Evolutionary conservation across 2,113 vertebrate species (phyloP), one percentile per base, ranked within the genome.

Genomic region (Elaphurus davidianus): DNA sequence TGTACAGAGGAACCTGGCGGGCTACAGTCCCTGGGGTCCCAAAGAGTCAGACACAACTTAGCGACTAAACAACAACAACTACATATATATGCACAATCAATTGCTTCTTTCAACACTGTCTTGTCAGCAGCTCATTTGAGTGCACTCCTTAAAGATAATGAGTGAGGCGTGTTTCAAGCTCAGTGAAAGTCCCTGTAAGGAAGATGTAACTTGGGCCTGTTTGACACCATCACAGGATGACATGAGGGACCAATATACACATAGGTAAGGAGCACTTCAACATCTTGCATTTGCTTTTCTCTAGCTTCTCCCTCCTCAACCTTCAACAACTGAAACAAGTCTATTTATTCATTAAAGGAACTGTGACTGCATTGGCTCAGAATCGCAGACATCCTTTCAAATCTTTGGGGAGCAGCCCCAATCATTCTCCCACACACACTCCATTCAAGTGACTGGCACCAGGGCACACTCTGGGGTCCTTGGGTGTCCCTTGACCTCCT

Each of bases 311-410:
- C 12, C 0, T 88, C 14, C 10, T 15, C 10, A 76, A 50, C 11
- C 45, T 71, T 19, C 16, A 47, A 30, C 55, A 84, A 60, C 27
- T 28, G n/a, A 60, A 97, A 78, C 9, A 87, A 67, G 2, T 6
- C 9, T 90, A 23, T 50, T 76, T 43, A 25, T 84, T 97, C 40
- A 36, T 81, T 94, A 91, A 90, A 90, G 74, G 59, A 17, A 57
- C 0, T 55, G 7, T 81, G 62, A 55, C 45, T 45, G 3, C 43
- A 8, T 19, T 82, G 30, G 11, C 28, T 7, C 28, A 16, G 43
- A 96, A 87, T 91, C 87, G 36, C 17, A 91, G 36, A 74, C 15
- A 21, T 79, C 55, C 23, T 76, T 67, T 86, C 17, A 95, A 87
- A 76, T 55, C 17, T 88, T 95, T 9, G 33, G 3, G 21, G 25